A percentile compares a stretch with the other conserved stretches of the same genome.
phyloP scores from a whole-genome alignment of 2,113 vertebrate species.

The Beaufortia kweichowensis region DNA sequence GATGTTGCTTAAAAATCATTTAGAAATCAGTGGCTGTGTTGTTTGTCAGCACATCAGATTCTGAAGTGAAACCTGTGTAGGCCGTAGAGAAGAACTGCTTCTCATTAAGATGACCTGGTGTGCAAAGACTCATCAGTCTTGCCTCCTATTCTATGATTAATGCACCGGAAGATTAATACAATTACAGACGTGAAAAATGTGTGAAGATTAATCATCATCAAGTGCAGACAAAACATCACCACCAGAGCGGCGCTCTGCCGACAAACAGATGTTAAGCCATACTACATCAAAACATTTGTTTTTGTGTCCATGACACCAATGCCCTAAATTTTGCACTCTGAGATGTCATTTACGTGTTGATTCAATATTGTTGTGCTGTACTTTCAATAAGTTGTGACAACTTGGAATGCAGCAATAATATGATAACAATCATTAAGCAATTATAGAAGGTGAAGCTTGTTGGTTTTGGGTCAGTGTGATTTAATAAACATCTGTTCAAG shows the following conservation, averaged over 20 bases:
- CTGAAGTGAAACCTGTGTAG: constrained; percentile 2
- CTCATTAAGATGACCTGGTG: constrained; percentile 67
- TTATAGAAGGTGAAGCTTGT: not conserved
- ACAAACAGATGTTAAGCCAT: constrained; percentile 14
- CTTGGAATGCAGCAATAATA: constrained; percentile 46
- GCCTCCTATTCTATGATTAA: constrained; percentile 60
- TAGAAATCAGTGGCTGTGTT: too few relatives aligned
- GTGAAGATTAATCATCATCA: constrained; percentile 48
- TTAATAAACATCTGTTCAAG: constrained; percentile 45
- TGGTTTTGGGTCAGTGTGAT: constrained; percentile 44
- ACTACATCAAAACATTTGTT: constrained; percentile 20
- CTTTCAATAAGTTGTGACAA: too few relatives aligned
- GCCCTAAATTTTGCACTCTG: not conserved
- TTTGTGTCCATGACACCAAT: constrained; percentile 5
- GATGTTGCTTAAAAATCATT: too few relatives aligned
- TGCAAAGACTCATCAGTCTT: constrained; percentile 40
- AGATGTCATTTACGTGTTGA: not conserved
- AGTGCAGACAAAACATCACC: constrained; percentile 23
- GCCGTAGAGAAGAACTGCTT: constrained; percentile 62
- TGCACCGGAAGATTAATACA: constrained; percentile 57
- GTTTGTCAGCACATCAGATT: not conserved
- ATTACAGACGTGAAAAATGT: constrained; percentile 48
- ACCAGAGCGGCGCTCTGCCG: constrained; percentile 8
- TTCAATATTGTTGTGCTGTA: not conserved
- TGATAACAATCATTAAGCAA: constrained; percentile 32